phyloP scores from a whole-genome alignment of 1,140 invertebrate genomes.

The Agrypnia vestita region DNA sequence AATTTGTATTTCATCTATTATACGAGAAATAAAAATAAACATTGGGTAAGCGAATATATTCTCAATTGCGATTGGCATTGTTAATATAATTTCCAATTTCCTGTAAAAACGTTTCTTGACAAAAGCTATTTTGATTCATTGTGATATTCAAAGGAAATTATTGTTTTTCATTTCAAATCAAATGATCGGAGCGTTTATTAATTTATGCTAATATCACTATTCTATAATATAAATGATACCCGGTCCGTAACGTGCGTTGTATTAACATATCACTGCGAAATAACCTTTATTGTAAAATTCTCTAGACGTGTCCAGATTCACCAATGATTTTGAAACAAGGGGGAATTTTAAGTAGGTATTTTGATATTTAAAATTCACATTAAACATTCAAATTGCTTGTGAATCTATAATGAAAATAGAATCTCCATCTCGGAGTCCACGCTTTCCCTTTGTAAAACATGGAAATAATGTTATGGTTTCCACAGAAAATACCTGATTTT shows the following conservation, averaged over 20 bases:
- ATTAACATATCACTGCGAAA: slow-evolving; percentile 17
- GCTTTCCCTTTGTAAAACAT: not conserved
- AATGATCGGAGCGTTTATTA: not conserved
- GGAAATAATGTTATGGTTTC: slow-evolving; percentile 1
- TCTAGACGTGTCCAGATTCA: slow-evolving; percentile 3
- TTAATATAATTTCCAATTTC: too few species aligned
- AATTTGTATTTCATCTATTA: too few species aligned
- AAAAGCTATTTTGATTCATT: slow-evolving; percentile 38
- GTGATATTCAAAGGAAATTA: not conserved
- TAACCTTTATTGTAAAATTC: not conserved
- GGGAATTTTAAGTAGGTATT: not conserved
- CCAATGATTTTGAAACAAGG: slow-evolving; percentile 3
- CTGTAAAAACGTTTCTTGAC: not conserved
- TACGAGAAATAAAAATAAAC: too few species aligned
- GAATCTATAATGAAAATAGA: slow-evolving; percentile 21
- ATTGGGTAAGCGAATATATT: too few species aligned
- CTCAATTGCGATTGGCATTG: too few species aligned
- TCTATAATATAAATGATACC: slow-evolving; percentile 15
- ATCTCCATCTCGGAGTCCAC: not conserved
- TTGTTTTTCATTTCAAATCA: slow-evolving; percentile 19
- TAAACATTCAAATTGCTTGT: slow-evolving; percentile 14
- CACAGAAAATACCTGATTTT: not conserved
- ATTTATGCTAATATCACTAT: slow-evolving; percentile 24
- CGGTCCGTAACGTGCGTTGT: slow-evolving; percentile 8
- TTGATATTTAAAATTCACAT: slow-evolving; percentile 14